Percentiles rank a stretch among this genome's conserved stretches.
These are phyloP conservation scores for Empidonax traillii DNA, from an alignment of 2,113 vertebrate genomes.

Conservation along the genomic window DNA sequence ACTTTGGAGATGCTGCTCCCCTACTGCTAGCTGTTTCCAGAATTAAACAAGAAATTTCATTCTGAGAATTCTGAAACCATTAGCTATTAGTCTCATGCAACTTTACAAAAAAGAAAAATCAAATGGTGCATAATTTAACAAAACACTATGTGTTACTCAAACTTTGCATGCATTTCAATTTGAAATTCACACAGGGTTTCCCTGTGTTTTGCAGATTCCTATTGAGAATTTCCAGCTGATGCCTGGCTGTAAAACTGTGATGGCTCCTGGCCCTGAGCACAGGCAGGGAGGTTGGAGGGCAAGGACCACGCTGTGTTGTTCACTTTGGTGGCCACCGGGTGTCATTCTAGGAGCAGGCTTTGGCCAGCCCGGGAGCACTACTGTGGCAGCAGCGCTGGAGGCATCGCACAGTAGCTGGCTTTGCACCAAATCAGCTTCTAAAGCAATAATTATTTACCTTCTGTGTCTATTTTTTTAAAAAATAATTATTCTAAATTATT, in stretches of 20 bases:
- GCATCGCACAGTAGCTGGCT: background rate
- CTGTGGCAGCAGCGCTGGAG: background rate
- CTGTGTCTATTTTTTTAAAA: no score
- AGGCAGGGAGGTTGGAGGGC: background rate
- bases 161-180: background rate
- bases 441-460: background rate
- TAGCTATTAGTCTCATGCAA: background rate
- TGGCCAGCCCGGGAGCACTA: background rate
- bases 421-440: background rate
- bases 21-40: background rate
- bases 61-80: background rate
- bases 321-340: constrained; percentile 65
- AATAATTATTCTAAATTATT: background rate
- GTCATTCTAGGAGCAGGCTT: constrained; percentile 68
- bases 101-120: background rate
- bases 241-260: accelerated
- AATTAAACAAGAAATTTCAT: background rate
- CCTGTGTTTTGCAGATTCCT: background rate
- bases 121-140: background rate
- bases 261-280: background rate
- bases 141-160: background rate
- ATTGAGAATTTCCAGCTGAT: background rate
- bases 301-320: constrained; percentile 39
- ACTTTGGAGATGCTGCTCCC: background rate
- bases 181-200: background rate